Percentiles rank a stretch among this genome's conserved stretches.
Conservation (phyloP, 2,797 vertebrate genomes). For the Lagocephalus sceleratus region DNA sequence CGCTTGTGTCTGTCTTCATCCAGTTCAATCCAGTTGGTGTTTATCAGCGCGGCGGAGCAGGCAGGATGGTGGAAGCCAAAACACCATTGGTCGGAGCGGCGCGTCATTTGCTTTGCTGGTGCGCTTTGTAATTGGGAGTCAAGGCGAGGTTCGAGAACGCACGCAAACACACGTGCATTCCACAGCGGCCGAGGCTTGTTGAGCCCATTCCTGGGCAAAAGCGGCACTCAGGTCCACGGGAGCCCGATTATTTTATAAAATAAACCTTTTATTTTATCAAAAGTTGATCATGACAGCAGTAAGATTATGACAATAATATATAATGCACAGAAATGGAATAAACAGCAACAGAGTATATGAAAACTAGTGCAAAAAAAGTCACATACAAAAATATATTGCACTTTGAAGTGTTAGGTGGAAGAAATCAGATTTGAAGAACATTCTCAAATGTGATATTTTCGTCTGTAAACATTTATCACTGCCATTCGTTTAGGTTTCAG, state of each 20-base stretch:
- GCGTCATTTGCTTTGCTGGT: constrained; percentile 8
- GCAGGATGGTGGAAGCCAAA: constrained; percentile 52
- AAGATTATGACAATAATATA: constrained; percentile 3
- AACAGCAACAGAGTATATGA: constrained; percentile 56
- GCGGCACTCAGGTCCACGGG: no score
- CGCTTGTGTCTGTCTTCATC: constrained; percentile 17
- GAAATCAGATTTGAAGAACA: constrained; percentile 58
- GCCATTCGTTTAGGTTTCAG: constrained; percentile 15
- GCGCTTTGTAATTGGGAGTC: constrained; percentile 13
- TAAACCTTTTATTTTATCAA: constrained; percentile 69
- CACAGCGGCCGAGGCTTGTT: no score
- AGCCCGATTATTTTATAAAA: constrained; percentile 48
- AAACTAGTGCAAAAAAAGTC: constrained; percentile 64
- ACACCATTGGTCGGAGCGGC: constrained; percentile 55
- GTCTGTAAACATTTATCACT: constrained; percentile 66
- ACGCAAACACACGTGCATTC: not conserved
- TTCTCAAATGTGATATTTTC: constrained; percentile 48
- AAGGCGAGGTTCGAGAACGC: constrained; percentile 8
- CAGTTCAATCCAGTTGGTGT: constrained; percentile 70
- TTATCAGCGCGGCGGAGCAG: constrained; percentile 59
- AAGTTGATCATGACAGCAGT: constrained; percentile 61
- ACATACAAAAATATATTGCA: constrained; percentile 75
- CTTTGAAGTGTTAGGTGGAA: constrained; percentile 58
- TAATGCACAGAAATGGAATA: constrained; percentile 62
- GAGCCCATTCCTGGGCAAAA: no score